Percentiles rank a stretch among this genome's conserved stretches.
phyloP scores from a whole-genome alignment of 2,797 vertebrate genomes.

The Clarias pachynema region DNA sequence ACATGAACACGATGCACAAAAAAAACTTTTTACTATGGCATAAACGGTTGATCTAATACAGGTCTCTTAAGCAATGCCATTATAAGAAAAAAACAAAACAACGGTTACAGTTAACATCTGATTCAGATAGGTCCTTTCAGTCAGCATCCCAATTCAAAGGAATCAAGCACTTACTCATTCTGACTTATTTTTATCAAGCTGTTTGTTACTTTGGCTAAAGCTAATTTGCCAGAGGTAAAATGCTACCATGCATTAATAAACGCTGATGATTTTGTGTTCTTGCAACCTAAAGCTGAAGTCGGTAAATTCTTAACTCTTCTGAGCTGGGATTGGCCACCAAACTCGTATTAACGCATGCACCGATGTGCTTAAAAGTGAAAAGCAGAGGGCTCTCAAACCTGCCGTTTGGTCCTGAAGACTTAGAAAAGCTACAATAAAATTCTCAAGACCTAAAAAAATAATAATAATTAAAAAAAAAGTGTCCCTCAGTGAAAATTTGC shows the following conservation, averaged over 20 bases:
- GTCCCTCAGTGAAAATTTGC: slow-evolving; percentile 63
- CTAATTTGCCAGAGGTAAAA: slow-evolving; percentile 10
- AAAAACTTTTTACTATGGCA: slow-evolving; percentile 6
- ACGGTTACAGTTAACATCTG: slow-evolving; percentile 22
- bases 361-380: not conserved
- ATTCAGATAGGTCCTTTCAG: slow-evolving; percentile 28
- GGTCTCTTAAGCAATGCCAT: not conserved
- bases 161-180: slow-evolving; percentile 13
- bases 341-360: slow-evolving; percentile 18
- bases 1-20: slow-evolving; percentile 26
- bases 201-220: not conserved
- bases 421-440: slow-evolving; percentile 24
- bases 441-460: not conserved
- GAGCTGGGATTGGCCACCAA: slow-evolving; percentile 17
- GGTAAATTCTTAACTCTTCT: not conserved
- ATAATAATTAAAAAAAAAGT: slow-evolving; percentile 6
- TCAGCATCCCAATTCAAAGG: slow-evolving; percentile 29
- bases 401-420: slow-evolving; percentile 36
- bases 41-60: not conserved
- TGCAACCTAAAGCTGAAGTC: not conserved
- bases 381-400: slow-evolving; percentile 29
- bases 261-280: slow-evolving; percentile 6
- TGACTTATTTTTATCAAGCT: not conserved
- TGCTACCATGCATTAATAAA: slow-evolving; percentile 19
- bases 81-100: slow-evolving; percentile 1